phyloP scores from a whole-genome alignment of 2,113 vertebrate species.

The western clawed frog (Xenopus tropicalis) region DNA sequence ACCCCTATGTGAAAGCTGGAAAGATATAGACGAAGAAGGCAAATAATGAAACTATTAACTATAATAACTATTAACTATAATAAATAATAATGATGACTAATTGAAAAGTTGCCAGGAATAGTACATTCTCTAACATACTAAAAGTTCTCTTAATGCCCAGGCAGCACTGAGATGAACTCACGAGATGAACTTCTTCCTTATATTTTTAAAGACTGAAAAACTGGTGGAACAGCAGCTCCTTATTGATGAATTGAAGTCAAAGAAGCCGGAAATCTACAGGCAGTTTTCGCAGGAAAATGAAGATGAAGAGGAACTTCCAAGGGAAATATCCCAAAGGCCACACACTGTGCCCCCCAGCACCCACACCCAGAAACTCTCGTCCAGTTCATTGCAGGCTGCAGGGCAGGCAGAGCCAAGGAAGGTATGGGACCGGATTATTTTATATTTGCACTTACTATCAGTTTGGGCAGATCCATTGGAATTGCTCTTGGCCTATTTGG shows the following conservation, averaged over 20 bases:
- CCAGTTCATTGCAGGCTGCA: slow-evolving; percentile 44
- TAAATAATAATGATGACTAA: no score
- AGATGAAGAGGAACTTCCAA: slow-evolving; percentile 48
- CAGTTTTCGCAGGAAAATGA: slow-evolving; percentile 45
- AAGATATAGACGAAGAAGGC: no score
- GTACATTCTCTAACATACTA: no score
- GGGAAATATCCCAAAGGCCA: slow-evolving; percentile 57
- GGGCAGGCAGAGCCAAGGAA: slow-evolving; percentile 56
- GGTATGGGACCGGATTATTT: slow-evolving; percentile 56
- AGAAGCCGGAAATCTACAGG: slow-evolving; percentile 56
- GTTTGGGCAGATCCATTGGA: no score
- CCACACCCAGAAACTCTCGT: slow-evolving; percentile 24
- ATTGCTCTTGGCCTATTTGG: no score
- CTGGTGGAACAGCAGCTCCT: slow-evolving; percentile 81
- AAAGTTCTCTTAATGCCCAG: no score
- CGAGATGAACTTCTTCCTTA: neutral
- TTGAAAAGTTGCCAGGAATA: no score
- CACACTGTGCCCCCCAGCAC: slow-evolving; percentile 68
- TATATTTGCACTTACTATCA: neutral
- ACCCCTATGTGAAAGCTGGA: no score
- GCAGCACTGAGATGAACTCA: no score
- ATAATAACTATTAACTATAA: no score
- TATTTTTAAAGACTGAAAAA: slow-evolving; percentile 72
- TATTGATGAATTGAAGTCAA: slow-evolving; percentile 69
- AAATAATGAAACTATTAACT: no score